Evolutionary conservation across 2,888 invertebrate species (phyloP), one percentile per base, ranked within the genome.

Genomic region (Didymodactylos carnosus): DNA sequence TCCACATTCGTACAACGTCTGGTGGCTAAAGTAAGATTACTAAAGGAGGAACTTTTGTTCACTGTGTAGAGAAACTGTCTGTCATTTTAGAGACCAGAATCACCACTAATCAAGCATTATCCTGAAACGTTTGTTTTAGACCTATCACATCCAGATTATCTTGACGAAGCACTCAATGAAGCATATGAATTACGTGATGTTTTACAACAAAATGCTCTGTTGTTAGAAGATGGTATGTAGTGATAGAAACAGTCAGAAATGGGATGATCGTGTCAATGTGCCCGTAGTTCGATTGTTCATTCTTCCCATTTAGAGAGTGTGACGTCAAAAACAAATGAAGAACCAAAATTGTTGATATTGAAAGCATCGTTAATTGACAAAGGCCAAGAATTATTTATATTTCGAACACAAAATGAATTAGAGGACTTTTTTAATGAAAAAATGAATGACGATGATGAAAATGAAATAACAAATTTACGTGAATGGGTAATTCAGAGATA

Each of bases 401-500:
- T 73, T 46, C 46, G 70, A 27, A 70, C 49, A 16, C 69, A 73
- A 73, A 23, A 25, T 39, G 39, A 73, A 40, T 40, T 73, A 29
- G 69, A 73, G 49, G 70, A 73, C 16, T 73, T 27, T 25, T 73
- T 73, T 29, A 39, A 27, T 2, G 29, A 23, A 11, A 46, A 70
- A 70, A 69, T 46, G 7, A 27, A 73, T 39, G 43, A 70, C 11
- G 49, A 69, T 14, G 62, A 62, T n/a, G 72, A 69, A 23, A 69
- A 72, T n/a, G 49, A 40, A 19, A 49, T 39, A 16, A 13, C 39
- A 25, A 70, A 70, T 39, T 35, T 73, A 35, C 71, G 75, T n/a
- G 72, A 75, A 51, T 75, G 75, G 75, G 62, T 75, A 23, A 53
- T 75, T 69, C 75, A 75, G 39, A 39, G 62, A 27, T 75, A 75